Percentiles rank a stretch among this genome's conserved stretches.
phyloP scores from a whole-genome alignment of 1,140 invertebrate species.

The Brachystomella parvula region DNA sequence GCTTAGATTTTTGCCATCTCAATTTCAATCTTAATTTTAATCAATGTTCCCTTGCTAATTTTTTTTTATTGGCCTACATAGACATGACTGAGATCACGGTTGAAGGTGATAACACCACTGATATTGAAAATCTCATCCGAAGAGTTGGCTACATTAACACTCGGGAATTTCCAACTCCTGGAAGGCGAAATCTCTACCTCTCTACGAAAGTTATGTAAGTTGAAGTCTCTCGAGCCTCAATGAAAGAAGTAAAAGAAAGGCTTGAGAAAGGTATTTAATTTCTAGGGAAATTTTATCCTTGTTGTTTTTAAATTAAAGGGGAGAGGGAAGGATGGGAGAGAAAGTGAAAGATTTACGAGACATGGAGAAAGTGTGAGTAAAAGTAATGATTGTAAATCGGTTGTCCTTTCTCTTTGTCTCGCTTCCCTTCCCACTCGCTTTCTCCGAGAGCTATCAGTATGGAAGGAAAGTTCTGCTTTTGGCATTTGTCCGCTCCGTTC shows the following conservation, averaged over 20 bases:
- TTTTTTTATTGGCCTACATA: constrained; percentile 40
- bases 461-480: too few species aligned
- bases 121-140: constrained; percentile 76
- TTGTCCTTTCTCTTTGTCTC: background rate
- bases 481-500: too few species aligned
- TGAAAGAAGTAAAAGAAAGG: too few species aligned
- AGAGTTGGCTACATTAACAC: constrained; percentile 85
- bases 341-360: constrained; percentile 4
- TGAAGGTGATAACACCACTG: constrained; percentile 78
- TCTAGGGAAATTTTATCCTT: background rate
- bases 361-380: constrained; percentile 6
- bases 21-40: constrained; percentile 2
- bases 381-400: constrained; percentile 8
- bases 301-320: background rate
- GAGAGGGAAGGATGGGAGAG: background rate
- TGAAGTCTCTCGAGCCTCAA: background rate
- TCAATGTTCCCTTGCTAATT: background rate
- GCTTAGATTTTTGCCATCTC: background rate
- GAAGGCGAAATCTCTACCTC: constrained; percentile 75
- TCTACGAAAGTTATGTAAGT: constrained; percentile 64
- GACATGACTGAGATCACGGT: constrained; percentile 85
- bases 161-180: constrained; percentile 82
- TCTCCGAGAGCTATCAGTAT: too few species aligned
- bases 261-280: too few species aligned
- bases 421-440: too few species aligned